Percentiles rank a stretch among this genome's conserved stretches.
phyloP scores from a whole-genome alignment of 2,888 invertebrate species.

The Orchesellides sinensis region DNA sequence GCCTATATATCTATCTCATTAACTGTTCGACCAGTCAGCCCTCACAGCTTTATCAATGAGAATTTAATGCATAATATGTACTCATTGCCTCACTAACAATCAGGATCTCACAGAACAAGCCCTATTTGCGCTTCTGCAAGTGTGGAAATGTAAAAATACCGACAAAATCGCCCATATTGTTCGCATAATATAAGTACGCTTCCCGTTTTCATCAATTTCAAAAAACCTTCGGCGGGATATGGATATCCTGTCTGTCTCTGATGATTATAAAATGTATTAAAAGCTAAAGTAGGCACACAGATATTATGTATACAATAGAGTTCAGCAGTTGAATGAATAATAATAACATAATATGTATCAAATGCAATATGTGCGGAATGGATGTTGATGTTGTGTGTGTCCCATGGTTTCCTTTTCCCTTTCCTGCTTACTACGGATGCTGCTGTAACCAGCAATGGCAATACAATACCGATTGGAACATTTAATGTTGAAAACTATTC shows the following conservation, averaged over 20 bases:
- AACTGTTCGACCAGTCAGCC: not conserved
- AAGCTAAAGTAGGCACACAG: constrained; percentile 16
- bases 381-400: constrained; percentile 62
- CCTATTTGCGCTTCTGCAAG: not conserved
- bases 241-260: constrained; percentile 73
- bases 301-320: constrained; percentile 26
- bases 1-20: constrained; percentile 3
- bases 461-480: constrained; percentile 72
- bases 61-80: not conserved
- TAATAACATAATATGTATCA: constrained; percentile 39
- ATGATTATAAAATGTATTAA: constrained; percentile 58
- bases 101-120: not conserved
- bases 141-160: constrained; percentile 63
- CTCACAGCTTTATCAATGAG: constrained; percentile 5
- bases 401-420: constrained; percentile 74
- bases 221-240: constrained; percentile 73
- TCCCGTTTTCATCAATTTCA: constrained; percentile 73
- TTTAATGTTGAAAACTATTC: constrained; percentile 73
- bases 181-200: constrained; percentile 66
- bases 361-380: constrained; percentile 24
- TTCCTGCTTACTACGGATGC: constrained; percentile 72
- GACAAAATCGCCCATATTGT: constrained; percentile 67
- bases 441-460: constrained; percentile 69
- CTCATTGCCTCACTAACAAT: too few species aligned
- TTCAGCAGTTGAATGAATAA: constrained; percentile 42